Evolutionary conservation across 1,140 invertebrate genomes (phyloP).

Genomic region (Drosophila teissieri): DNA sequence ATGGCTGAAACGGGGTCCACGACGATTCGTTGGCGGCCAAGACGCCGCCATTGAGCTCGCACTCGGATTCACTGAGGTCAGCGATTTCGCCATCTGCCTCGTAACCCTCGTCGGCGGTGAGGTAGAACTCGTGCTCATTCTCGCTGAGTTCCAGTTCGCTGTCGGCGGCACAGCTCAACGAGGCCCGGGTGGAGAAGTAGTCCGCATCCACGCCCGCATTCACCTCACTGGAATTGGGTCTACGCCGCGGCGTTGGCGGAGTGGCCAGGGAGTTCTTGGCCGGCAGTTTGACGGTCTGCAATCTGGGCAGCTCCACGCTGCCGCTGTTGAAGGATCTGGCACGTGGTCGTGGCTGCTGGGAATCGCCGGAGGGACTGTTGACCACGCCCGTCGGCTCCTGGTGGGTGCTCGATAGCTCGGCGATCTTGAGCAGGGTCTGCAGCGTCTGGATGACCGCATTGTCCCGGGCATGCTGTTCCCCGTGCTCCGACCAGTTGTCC

Average conservation of each 20-base stretch:
- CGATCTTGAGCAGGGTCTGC: constrained; percentile 79
- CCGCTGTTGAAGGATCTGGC: constrained; percentile 70
- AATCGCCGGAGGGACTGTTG: constrained; percentile 34
- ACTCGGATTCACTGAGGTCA: constrained; percentile 71
- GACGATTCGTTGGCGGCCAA: constrained; percentile 60
- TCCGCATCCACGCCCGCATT: constrained; percentile 64
- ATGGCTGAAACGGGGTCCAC: constrained; percentile 76
- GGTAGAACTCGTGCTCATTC: constrained; percentile 75
- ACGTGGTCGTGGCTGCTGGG: constrained; percentile 51
- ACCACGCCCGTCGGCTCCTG: constrained; percentile 62
- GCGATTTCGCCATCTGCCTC: constrained; percentile 82
- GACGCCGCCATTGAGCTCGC: constrained; percentile 48
- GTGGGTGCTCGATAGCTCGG: constrained; percentile 71
- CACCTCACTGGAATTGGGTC: constrained; percentile 61
- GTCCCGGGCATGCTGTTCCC: constrained; percentile 71
- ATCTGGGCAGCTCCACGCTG: constrained; percentile 61
- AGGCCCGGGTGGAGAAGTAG: constrained; percentile 75
- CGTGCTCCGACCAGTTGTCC: constrained; percentile 64
- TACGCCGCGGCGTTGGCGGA: constrained; percentile 46
- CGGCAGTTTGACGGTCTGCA: constrained; percentile 62
- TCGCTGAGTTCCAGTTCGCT: constrained; percentile 80
- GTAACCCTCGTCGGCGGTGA: constrained; percentile 82
- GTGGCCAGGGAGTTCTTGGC: constrained; percentile 69
- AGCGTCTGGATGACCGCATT: constrained; percentile 77
- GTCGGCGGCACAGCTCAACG: constrained; percentile 72